Conservation (phyloP, 2,113 vertebrate species). For the Camelus dromedarius region DNA sequence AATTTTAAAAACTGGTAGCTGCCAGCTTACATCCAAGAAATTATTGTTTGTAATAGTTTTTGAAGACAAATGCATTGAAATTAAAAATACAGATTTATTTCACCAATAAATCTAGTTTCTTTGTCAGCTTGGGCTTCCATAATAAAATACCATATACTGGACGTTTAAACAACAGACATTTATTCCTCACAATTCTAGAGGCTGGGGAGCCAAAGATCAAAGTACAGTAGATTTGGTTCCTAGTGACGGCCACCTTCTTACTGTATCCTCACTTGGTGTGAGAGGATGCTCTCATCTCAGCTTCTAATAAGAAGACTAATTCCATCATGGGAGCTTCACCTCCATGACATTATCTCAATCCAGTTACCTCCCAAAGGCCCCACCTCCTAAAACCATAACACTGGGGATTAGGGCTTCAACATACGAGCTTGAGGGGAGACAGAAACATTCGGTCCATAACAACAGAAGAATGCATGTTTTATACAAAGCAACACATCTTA, state of each 20-base stretch:
- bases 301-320: not conserved
- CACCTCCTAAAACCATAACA: not conserved
- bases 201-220: not conserved
- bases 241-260: not conserved
- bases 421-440: not conserved
- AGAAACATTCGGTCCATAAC: not conserved
- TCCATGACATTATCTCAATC: not conserved
- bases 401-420: not conserved
- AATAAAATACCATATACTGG: not conserved
- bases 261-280: not conserved
- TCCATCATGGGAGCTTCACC: not conserved
- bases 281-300: not conserved
- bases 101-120: not conserved
- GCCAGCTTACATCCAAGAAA: constrained; percentile 35
- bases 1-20: constrained; percentile 62
- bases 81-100: constrained; percentile 49
- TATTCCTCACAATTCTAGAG: not conserved
- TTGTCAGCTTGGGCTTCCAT: not conserved
- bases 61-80: constrained; percentile 12
- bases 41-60: constrained; percentile 36
- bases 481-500: not conserved
- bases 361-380: not conserved
- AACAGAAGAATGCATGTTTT: not conserved
- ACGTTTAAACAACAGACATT: not conserved
- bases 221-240: not conserved